phyloP scores from a whole-genome alignment of 2,888 invertebrate species.

The Eumerus sabulonum region DNA sequence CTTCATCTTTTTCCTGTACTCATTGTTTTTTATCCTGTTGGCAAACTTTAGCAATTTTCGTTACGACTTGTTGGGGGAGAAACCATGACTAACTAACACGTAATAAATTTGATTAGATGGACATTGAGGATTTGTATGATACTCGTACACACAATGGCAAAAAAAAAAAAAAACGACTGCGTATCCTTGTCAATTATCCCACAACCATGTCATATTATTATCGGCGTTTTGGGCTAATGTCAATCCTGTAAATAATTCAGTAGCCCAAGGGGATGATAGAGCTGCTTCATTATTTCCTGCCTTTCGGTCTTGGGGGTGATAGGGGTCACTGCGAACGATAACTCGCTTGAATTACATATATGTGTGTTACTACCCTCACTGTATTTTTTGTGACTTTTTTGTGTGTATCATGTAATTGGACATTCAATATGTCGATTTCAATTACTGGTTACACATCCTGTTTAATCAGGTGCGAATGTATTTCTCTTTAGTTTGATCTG shows the following conservation, averaged over 20 bases:
- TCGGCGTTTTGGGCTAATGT: slow-evolving; percentile 57
- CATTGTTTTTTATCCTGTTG: background rate
- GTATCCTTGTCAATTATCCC: slow-evolving; percentile 67
- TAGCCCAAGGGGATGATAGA: slow-evolving; percentile 63
- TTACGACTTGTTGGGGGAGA: background rate
- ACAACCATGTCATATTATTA: slow-evolving; percentile 66
- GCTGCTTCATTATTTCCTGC: slow-evolving; percentile 57
- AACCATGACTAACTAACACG: slow-evolving; percentile 68
- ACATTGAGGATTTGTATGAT: slow-evolving; percentile 34
- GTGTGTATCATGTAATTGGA: slow-evolving; percentile 42
- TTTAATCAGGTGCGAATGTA: slow-evolving; percentile 56
- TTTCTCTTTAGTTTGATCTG: no score
- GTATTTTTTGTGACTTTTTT: slow-evolving; percentile 14
- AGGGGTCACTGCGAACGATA: slow-evolving; percentile 56
- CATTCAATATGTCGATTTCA: slow-evolving; percentile 61
- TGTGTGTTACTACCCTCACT: slow-evolving; percentile 43
- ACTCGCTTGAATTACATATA: slow-evolving; percentile 63
- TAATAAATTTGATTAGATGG: slow-evolving; percentile 68
- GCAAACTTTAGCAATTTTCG: slow-evolving; percentile 57
- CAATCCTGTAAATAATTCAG: slow-evolving; percentile 68
- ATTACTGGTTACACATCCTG: slow-evolving; percentile 42
- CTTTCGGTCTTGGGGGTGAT: slow-evolving; percentile 47
- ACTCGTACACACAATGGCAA: background rate
- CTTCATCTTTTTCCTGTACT: slow-evolving; percentile 28
- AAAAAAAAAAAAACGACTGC: background rate